Percentiles rank a stretch among this genome's conserved stretches.
phyloP scores from a whole-genome alignment of 2,888 invertebrate genomes.

The Pyrocoelia pectoralis region DNA sequence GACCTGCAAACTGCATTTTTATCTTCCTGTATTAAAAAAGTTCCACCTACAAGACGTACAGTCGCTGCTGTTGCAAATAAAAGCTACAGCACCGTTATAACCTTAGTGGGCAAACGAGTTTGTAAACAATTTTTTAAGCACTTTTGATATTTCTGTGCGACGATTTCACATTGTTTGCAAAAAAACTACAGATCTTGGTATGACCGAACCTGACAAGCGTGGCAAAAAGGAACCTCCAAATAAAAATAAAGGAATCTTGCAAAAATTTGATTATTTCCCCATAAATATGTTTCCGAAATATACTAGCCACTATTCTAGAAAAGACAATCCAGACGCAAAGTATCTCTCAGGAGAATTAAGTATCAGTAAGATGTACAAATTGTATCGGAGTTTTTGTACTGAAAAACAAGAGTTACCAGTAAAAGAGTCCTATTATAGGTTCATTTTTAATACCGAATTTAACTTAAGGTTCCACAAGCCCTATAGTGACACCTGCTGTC shows the following conservation, averaged over 20 bases:
- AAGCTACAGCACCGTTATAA: conserved; percentile 20
- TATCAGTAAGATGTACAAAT: conserved; percentile 25
- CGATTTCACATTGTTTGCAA: not conserved
- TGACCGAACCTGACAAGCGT: not conserved
- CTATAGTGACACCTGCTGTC: conserved; percentile 25
- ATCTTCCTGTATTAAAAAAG: not conserved
- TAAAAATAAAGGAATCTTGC: too few relatives aligned
- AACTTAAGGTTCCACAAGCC: conserved; percentile 31
- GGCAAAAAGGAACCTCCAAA: not conserved
- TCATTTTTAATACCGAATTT: too few relatives aligned
- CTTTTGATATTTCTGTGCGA: not conserved
- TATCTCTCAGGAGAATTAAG: conserved; percentile 26
- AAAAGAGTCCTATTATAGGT: conserved; percentile 30
- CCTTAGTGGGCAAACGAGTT: not conserved
- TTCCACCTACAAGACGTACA: not conserved
- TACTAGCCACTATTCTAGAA: conserved; percentile 25
- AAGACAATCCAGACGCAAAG: conserved; percentile 16
- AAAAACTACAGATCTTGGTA: not conserved
- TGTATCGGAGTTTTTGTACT: too few relatives aligned
- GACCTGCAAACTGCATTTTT: not conserved
- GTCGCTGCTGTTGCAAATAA: not conserved
- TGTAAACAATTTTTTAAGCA: not conserved
- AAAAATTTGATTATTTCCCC: too few relatives aligned
- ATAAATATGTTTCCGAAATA: not conserved
- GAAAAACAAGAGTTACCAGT: too few relatives aligned